phyloP scores from a whole-genome alignment of 2,888 invertebrate species.

The Loripinus fragilis region DNA sequence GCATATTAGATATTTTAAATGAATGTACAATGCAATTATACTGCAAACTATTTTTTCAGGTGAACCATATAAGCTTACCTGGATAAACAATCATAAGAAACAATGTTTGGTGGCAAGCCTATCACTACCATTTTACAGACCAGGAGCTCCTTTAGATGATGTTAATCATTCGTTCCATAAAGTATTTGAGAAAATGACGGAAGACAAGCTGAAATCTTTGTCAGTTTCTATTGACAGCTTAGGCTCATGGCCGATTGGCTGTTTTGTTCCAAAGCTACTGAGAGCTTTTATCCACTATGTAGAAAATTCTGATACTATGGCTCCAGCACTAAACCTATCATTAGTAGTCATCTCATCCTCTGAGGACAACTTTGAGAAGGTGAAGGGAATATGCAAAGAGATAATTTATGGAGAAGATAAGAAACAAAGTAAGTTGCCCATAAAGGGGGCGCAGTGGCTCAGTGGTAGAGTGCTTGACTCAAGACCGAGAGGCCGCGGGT shows the following conservation, averaged over 20 bases:
- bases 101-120: no score
- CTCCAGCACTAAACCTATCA: not conserved
- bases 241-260: not conserved
- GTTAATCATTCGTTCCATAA: not conserved
- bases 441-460: no score
- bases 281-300: not conserved
- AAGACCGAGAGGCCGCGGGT: no score
- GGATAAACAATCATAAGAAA: no score
- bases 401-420: not conserved
- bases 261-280: not conserved
- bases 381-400: not conserved
- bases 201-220: not conserved
- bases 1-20: no score
- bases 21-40: no score
- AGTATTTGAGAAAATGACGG: not conserved
- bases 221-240: not conserved
- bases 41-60: no score
- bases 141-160: not conserved
- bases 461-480: no score
- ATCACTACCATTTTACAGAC: not conserved
- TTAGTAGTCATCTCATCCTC: not conserved
- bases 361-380: not conserved
- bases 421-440: no score
- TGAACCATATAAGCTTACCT: no score
- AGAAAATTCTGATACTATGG: not conserved